These are phyloP conservation scores for Pollachius pollachius DNA, from an alignment of 2,113 vertebrate genomes.

Conservation along the genomic window DNA sequence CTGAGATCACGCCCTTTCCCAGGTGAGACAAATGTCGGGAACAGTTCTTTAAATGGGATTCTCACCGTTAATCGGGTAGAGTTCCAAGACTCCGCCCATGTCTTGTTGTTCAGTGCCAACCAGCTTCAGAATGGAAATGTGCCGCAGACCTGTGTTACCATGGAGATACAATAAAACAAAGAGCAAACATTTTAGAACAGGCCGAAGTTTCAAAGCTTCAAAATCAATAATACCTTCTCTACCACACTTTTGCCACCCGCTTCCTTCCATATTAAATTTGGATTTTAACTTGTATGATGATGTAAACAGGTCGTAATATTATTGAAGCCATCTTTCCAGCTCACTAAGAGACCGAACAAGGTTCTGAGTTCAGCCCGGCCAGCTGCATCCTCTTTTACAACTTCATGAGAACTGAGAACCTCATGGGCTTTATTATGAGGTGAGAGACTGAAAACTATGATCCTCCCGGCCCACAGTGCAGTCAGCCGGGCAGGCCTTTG, in stretches of 20 bases:
- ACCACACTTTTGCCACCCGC: constrained; percentile 14
- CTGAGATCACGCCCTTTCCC: too few relatives aligned
- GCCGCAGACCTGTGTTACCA: constrained; percentile 82
- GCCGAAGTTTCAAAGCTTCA: too few relatives aligned
- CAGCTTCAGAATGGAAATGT: constrained; percentile 91
- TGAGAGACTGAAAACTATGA: constrained; percentile 48
- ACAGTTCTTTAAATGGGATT: neutral
- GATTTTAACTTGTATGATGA: neutral
- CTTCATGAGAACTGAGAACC: too few relatives aligned
- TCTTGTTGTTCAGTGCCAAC: constrained; percentile 80
- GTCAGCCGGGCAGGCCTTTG: constrained; percentile 50
- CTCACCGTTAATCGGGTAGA: constrained; percentile 97
- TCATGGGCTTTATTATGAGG: constrained; percentile 28
- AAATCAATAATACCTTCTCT: neutral
- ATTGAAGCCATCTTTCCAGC: constrained; percentile 17
- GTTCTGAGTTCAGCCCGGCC: constrained; percentile 18
- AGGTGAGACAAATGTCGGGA: neutral
- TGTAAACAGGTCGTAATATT: constrained; percentile 21
- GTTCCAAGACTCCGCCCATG: constrained; percentile 87
- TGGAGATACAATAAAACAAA: constrained; percentile 31
- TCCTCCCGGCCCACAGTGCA: constrained; percentile 35
- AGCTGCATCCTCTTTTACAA: constrained; percentile 33
- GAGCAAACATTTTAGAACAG: constrained; percentile 12
- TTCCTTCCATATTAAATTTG: neutral
- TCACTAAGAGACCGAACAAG: too few relatives aligned